Percentiles rank a stretch among this genome's conserved stretches.
phyloP scores from a whole-genome alignment of 1,140 invertebrate genomes.

The Neodiprion virginianus region DNA sequence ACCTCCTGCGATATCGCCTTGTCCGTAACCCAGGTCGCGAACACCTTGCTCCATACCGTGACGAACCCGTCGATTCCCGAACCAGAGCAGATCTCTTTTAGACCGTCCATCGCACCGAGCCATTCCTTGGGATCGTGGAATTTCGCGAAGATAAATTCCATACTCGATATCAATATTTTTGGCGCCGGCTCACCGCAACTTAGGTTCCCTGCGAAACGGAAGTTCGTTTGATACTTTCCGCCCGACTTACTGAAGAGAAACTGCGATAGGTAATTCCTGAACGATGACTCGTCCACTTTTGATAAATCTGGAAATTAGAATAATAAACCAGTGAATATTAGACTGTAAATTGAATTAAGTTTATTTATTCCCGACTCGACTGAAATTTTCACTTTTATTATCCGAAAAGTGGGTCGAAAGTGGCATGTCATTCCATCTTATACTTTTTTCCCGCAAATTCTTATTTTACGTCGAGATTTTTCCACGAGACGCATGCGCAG shows the following conservation, averaged over 20 bases:
- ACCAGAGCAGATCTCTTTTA: constrained; percentile 65
- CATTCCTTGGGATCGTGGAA: constrained; percentile 71
- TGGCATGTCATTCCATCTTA: too few species aligned
- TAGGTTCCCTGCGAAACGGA: constrained; percentile 68
- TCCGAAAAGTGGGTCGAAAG: too few species aligned
- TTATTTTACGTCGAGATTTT: too few species aligned
- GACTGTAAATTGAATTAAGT: constrained; percentile 39
- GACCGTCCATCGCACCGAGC: constrained; percentile 76
- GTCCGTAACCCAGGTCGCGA: constrained; percentile 79
- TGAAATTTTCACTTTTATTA: neutral
- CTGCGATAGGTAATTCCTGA: constrained; percentile 69
- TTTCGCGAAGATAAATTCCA: constrained; percentile 68
- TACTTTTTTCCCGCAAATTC: too few species aligned
- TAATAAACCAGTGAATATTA: constrained; percentile 60
- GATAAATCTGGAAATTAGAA: constrained; percentile 17
- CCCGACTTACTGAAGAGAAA: constrained; percentile 74
- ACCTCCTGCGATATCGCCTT: constrained; percentile 80
- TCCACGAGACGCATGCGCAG: too few species aligned
- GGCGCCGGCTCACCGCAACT: constrained; percentile 68
- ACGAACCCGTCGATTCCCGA: constrained; percentile 66
- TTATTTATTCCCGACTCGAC: neutral
- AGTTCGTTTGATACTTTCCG: constrained; percentile 72
- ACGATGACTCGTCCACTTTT: constrained; percentile 61
- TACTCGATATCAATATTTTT: constrained; percentile 64
- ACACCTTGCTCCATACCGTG: constrained; percentile 74